These are phyloP conservation scores for Gryllus longicercus DNA, from an alignment of 2,888 invertebrate species.

Conservation along the genomic window DNA sequence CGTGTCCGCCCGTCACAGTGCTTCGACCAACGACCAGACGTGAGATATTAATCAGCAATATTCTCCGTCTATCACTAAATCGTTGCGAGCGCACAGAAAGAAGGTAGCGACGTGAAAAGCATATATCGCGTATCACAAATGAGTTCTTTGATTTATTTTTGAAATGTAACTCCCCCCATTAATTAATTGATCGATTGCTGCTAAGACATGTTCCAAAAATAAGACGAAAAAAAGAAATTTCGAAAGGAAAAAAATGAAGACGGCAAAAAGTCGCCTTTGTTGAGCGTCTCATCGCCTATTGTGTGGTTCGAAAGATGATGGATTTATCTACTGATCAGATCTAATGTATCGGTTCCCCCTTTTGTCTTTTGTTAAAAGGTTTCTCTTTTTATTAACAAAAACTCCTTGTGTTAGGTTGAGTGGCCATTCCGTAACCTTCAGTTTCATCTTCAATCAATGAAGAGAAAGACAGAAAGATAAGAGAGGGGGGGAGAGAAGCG, in stretches of 20 bases:
- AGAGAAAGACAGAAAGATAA: neutral
- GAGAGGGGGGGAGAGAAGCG: conserved; percentile 29
- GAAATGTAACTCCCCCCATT: neutral
- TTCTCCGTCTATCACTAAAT: neutral
- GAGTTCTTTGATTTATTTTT: neutral
- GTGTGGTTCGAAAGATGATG: neutral
- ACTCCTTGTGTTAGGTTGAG: conserved; percentile 23
- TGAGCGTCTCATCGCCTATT: neutral
- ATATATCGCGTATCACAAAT: neutral
- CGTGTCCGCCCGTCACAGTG: neutral
- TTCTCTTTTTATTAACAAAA: conserved; percentile 19
- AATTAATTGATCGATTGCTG: neutral
- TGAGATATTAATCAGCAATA: conserved; percentile 1
- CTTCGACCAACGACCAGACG: neutral
- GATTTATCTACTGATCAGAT: conserved; percentile 21
- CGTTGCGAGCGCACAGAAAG: neutral
- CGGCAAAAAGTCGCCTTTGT: conserved; percentile 6
- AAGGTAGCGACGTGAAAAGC: neutral
- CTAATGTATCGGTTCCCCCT: conserved; percentile 18
- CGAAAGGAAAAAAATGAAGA: neutral
- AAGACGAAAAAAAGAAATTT: neutral
- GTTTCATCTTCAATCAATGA: conserved; percentile 26
- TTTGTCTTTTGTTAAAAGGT: conserved; percentile 25
- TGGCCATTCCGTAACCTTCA: conserved; percentile 24
- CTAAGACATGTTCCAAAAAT: no score